A percentile compares a stretch with the other conserved stretches of the same genome.
These are phyloP conservation scores for Probosciger aterrimus DNA, from an alignment of 2,113 vertebrate genomes.

Conservation along the genomic window DNA sequence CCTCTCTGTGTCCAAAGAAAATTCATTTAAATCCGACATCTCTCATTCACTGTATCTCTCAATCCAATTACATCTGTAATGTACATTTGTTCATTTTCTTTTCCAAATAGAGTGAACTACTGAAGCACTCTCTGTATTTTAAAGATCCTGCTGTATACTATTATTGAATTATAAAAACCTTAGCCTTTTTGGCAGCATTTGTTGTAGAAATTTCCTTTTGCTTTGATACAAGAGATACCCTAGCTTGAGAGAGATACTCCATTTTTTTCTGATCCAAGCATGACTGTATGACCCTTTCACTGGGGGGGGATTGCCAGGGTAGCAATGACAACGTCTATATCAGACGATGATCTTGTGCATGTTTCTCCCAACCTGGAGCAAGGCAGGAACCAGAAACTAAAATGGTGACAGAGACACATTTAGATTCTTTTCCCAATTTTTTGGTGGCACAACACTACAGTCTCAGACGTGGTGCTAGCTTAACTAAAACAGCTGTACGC, in stretches of 20 bases:
- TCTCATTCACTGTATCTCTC: constrained; percentile 20
- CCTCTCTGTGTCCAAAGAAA: neutral
- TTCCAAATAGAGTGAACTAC: neutral
- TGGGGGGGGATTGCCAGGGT: neutral
- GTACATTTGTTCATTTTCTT: constrained; percentile 13
- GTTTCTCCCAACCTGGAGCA: neutral
- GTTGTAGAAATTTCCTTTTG: neutral
- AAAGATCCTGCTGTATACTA: neutral
- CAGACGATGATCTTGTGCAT: neutral
- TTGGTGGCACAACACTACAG: neutral
- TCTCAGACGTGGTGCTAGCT: rapidly evolving
- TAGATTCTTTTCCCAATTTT: neutral
- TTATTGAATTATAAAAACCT: neutral
- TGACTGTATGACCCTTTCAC: neutral
- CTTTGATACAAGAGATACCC: neutral
- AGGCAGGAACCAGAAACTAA: neutral
- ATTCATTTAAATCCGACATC: neutral
- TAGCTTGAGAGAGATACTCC: neutral
- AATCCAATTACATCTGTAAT: constrained; percentile 16
- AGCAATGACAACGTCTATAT: neutral
- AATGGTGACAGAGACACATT: neutral
- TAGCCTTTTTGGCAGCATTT: neutral
- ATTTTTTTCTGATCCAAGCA: neutral
- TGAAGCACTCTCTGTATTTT: neutral
- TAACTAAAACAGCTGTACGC: neutral